Conservation (phyloP, 2,888 invertebrate genomes). For the Unio pictorum region DNA sequence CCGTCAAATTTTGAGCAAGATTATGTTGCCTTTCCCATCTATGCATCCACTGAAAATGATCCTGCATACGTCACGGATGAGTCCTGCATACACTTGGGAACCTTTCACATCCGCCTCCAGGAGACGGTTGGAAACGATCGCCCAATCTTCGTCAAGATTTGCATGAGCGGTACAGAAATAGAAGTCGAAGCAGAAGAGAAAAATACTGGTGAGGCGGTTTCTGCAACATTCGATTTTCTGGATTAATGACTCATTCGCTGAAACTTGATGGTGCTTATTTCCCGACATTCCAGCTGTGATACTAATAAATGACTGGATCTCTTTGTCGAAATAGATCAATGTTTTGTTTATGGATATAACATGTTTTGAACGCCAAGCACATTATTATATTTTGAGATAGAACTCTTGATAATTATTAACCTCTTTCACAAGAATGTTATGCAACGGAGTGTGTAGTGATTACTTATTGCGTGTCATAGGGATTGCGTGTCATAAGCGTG, state of each 20-base stretch:
- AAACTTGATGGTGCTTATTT: no score
- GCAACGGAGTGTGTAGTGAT: no score
- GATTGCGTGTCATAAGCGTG: no score
- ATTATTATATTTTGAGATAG: no score
- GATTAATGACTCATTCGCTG: not conserved
- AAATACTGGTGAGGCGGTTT: slow-evolving; percentile 13
- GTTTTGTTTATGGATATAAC: no score
- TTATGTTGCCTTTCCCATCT: slow-evolving; percentile 17
- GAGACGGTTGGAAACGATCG: slow-evolving; percentile 14
- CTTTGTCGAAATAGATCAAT: no score
- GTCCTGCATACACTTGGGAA: slow-evolving; percentile 24
- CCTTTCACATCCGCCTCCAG: slow-evolving; percentile 13
- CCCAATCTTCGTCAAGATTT: slow-evolving; percentile 26
- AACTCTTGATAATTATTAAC: no score
- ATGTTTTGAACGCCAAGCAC: no score
- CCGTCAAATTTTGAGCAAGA: slow-evolving; percentile 15
- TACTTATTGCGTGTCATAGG: no score
- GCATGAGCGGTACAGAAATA: slow-evolving; percentile 37
- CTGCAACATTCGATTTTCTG: slow-evolving; percentile 30
- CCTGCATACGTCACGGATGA: slow-evolving; percentile 25
- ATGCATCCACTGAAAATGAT: slow-evolving; percentile 20
- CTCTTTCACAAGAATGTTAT: no score
- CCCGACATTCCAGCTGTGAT: no score
- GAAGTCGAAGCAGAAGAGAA: slow-evolving; percentile 28
- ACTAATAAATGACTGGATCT: no score